Evolutionary conservation across 2,113 vertebrate species (phyloP), one percentile per base, ranked within the genome.

Genomic region (Nibea albiflora): DNA sequence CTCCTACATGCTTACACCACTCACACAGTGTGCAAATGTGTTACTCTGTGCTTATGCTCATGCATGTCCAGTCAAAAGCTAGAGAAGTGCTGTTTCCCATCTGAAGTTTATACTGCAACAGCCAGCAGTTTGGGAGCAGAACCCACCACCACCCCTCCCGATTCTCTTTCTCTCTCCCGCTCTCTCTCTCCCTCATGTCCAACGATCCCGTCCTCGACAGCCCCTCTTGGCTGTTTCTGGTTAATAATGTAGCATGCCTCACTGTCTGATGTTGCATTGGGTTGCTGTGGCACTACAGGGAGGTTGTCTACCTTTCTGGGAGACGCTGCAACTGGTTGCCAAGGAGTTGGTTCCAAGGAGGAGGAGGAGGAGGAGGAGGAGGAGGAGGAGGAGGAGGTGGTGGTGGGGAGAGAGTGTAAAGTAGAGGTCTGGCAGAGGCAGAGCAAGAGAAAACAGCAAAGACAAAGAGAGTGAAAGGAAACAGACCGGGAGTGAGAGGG

Each of bases 181-280:
- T 39, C 35, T 74, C 69, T 16, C 76, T 58, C 66, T 66, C 78
- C 26, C 85, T 83, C 28, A 53, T 80, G 75, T 75, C 78, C 63
- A 39, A 52, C 54, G 47, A 62, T 71, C 65, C 28, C n/a, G 60
- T 78, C 90, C 84, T 88, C 49, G 10, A 81, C 88, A 81, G 86
- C 81, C 84, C 82, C 86, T 85, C 84, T 90, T 63, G 73, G 80
- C 88, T 84, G 61, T 66, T 77, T 75, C 90, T 91, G 84, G 81
- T 95, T 94, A 95, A 95, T 94, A 94, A 94, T 94, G 94, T 89
- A 95, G 88, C 78, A 76, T 83, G 90, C 88, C 85, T 93, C 85
- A 47, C 90, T 83, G 92, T 94, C 85, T 91, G 85, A 88, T 92
- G 91, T 87, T 92, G 92, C 89, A 81, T 47, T 76, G 86, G 90